phyloP scores from a whole-genome alignment of 2,888 invertebrate species.

The Noctua janthe region DNA sequence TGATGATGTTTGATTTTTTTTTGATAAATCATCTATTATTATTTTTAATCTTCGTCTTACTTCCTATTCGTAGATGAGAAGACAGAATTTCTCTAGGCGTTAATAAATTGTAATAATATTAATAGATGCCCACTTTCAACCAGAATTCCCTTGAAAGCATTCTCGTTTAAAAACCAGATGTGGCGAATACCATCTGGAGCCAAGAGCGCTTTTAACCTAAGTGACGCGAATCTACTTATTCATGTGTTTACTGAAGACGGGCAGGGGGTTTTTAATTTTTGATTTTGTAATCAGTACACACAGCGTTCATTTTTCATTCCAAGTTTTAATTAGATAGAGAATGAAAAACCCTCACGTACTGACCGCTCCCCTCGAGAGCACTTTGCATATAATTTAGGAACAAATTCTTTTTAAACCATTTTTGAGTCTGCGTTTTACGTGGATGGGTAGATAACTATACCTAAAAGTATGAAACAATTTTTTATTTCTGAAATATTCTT shows the following conservation, averaged over 20 bases:
- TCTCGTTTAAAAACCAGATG: conserved; percentile 64
- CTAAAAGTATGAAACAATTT: not conserved
- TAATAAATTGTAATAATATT: conserved; percentile 57
- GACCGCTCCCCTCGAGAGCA: conserved; percentile 49
- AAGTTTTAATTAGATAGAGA: conserved; percentile 65
- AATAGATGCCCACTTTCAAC: conserved; percentile 52
- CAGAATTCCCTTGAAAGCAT: conserved; percentile 51
- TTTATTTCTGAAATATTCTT: not conserved
- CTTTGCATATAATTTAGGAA: conserved; percentile 63
- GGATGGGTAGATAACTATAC: not conserved
- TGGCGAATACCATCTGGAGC: conserved; percentile 52
- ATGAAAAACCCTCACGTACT: conserved; percentile 65
- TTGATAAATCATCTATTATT: too few relatives aligned
- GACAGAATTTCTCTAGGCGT: conserved; percentile 10
- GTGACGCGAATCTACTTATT: conserved; percentile 58
- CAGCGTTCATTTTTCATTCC: conserved; percentile 62
- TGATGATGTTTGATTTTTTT: too few relatives aligned
- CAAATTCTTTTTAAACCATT: conserved; percentile 42
- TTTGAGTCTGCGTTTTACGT: conserved; percentile 31
- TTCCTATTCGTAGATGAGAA: not conserved
- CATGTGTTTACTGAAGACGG: conserved; percentile 54
- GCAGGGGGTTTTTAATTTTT: conserved; percentile 51
- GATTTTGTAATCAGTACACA: conserved; percentile 64
- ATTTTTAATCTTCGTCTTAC: not conserved
- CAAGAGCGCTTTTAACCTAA: conserved; percentile 61